A percentile compares a stretch with the other conserved stretches of the same genome.
phyloP scores from a whole-genome alignment of 2,113 vertebrate species.

The Eubucco bourcierii region DNA sequence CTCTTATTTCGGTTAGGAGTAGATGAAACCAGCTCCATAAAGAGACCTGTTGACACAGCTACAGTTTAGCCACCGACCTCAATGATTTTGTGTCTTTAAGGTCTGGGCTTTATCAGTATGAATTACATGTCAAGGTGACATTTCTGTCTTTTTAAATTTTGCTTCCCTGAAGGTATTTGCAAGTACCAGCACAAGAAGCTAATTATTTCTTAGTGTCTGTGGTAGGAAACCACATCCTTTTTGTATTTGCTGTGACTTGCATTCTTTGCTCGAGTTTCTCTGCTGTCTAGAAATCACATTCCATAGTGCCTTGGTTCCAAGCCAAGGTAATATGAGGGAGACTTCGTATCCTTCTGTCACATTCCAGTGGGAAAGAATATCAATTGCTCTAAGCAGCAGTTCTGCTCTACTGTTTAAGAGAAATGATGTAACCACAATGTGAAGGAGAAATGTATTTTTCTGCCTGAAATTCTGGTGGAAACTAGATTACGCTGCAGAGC shows the following conservation, averaged over 20 bases:
- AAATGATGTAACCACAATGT: background rate
- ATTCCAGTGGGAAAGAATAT: background rate
- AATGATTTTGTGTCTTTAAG: background rate
- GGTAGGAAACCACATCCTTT: background rate
- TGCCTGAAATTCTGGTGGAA: background rate
- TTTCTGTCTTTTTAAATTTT: background rate
- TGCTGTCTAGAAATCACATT: background rate
- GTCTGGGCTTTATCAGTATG: background rate
- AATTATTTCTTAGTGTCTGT: background rate
- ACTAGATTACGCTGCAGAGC: background rate
- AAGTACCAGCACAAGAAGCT: background rate
- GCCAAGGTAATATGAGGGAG: background rate
- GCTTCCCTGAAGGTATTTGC: background rate
- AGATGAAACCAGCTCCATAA: background rate
- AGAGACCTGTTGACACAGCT: background rate
- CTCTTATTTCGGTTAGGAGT: background rate
- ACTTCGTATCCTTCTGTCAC: background rate
- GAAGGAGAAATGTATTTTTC: background rate
- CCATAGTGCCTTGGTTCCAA: background rate
- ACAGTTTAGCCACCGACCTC: background rate
- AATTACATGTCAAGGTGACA: background rate
- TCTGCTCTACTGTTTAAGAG: background rate
- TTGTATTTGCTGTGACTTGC: background rate
- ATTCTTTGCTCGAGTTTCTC: background rate
- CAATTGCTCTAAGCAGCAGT: background rate